Evolutionary conservation across 1,140 invertebrate genomes (phyloP).

Genomic region (Camponotus vicinus): DNA sequence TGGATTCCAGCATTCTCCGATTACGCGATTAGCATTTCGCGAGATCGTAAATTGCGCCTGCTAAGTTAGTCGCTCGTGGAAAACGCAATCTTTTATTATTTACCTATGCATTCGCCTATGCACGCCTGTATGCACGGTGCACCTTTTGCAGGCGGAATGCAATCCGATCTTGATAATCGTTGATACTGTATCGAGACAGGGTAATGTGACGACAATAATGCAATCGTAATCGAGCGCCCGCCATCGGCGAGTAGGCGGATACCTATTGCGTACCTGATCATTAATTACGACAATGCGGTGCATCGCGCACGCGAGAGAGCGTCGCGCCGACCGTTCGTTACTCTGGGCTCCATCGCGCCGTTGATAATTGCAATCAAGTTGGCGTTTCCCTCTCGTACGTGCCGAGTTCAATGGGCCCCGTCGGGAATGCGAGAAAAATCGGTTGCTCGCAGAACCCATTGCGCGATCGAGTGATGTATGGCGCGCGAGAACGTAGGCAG

Average conservation of each 20-base stretch:
- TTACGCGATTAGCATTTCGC: background rate
- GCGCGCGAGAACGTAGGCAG: conserved; percentile 69
- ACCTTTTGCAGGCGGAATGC: conserved; percentile 74
- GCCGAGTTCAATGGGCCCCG: conserved; percentile 4
- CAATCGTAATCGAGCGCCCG: conserved; percentile 31
- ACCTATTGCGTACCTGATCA: conserved; percentile 24
- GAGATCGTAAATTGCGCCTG: background rate
- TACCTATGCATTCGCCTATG: conserved; percentile 68
- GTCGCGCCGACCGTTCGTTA: conserved; percentile 30
- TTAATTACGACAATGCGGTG: conserved; percentile 60
- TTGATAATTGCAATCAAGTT: conserved; percentile 60
- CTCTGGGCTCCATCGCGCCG: conserved; percentile 31
- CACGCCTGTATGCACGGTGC: conserved; percentile 74
- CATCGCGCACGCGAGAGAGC: conserved; percentile 19
- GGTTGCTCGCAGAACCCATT: conserved; percentile 41
- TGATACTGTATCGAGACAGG: conserved; percentile 30
- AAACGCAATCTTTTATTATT: conserved; percentile 44
- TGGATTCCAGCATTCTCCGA: too few relatives aligned
- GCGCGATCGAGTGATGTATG: conserved; percentile 73
- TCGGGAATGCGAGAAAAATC: conserved; percentile 40
- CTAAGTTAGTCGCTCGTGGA: background rate
- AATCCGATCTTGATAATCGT: background rate
- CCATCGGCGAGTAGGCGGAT: conserved; percentile 58
- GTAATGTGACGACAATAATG: conserved; percentile 63
- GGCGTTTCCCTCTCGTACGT: conserved; percentile 19